Evolutionary conservation across 1,140 invertebrate species (phyloP), one percentile per base, ranked within the genome.

Genomic region (Diorhabda elongata): DNA sequence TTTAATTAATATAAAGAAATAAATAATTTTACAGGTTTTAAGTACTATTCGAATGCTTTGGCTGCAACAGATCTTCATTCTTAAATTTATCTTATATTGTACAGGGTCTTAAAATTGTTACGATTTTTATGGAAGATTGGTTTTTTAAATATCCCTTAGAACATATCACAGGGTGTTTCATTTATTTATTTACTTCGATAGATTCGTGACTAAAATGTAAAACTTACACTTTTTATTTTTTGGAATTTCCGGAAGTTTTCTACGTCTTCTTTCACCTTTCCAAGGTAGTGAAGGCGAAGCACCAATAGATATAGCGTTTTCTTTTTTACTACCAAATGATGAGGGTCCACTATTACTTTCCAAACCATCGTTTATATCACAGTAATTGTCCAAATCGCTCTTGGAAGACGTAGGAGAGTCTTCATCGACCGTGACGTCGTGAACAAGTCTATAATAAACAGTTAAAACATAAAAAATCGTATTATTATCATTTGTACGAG

Each of bases 231-330:
- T 92, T 82, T 91, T 91, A 73, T 90, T 90, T 81, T 93, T 94
- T 4, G 92, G 93, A 74, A 94, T 93, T 84, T 95, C 92, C 7
- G 93, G 93, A 42, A 94, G 81, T 82, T 92, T 92, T 80, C 93
- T 84, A 72, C 93, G 84, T 75, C 89, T 85, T 62, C 92, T 84
- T 77, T 91, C 90, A 8, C 85, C 85, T 56, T 81, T 76, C 76
- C 74, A 80, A 3, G 78, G 77, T 52, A 52, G 6, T 2, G 47
- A 52, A 7, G 71, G 66, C 43, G 73, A 62, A 42, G 71, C 68
- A 58, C 64, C 69, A 42, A 66, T 79, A 44, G 77, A 78, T 44
- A 58, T 70, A 62, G 69, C 63, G 57, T 72, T 69, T 61, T 60
- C 60, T 47, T 62, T 66, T 43, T 71, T 66, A 42, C 64, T 61